These are phyloP conservation scores for Orientallactaga sibirica DNA, from an alignment of 2,797 vertebrate species.

Conservation along the genomic window DNA sequence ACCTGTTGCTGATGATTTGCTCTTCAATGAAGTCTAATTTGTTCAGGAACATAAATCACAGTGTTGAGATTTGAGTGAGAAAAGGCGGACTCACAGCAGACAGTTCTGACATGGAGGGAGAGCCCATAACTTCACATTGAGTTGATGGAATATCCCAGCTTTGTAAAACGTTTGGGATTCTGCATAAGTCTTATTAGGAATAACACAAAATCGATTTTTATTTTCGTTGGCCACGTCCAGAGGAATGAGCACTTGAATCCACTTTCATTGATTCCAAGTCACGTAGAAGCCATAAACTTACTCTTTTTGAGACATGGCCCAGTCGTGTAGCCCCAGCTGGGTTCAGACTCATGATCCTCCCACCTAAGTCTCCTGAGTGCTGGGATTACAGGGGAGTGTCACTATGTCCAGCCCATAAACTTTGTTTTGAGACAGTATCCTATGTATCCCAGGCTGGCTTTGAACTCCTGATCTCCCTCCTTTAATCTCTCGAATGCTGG, in stretches of 20 bases:
- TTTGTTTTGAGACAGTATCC: neutral
- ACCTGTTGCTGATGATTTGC: conserved; percentile 79
- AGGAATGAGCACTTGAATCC: conserved; percentile 22
- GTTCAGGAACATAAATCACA: conserved; percentile 71
- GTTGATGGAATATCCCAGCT: conserved; percentile 1
- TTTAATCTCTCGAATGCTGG: neutral
- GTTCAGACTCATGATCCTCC: neutral
- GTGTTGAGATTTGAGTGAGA: conserved; percentile 16
- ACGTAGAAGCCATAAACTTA: neutral
- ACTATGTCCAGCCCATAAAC: neutral
- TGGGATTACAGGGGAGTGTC: neutral
- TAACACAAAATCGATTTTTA: conserved; percentile 23
- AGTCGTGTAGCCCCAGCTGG: neutral
- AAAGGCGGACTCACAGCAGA: neutral
- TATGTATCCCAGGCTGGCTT: neutral
- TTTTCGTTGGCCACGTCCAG: conserved; percentile 43
- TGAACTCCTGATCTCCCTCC: neutral
- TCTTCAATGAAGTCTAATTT: conserved; percentile 81
- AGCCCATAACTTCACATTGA: conserved; percentile 7
- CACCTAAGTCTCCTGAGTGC: neutral
- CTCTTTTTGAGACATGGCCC: neutral
- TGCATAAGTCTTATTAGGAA: conserved; percentile 8
- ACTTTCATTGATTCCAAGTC: conserved; percentile 31
- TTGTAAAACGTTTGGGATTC: conserved; percentile 55
- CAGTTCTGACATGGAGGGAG: conserved; percentile 6